Percentiles rank a stretch among this genome's conserved stretches.
Conservation (phyloP, 2,113 vertebrate species). For the Rhinolophus ferrumequinum region DNA sequence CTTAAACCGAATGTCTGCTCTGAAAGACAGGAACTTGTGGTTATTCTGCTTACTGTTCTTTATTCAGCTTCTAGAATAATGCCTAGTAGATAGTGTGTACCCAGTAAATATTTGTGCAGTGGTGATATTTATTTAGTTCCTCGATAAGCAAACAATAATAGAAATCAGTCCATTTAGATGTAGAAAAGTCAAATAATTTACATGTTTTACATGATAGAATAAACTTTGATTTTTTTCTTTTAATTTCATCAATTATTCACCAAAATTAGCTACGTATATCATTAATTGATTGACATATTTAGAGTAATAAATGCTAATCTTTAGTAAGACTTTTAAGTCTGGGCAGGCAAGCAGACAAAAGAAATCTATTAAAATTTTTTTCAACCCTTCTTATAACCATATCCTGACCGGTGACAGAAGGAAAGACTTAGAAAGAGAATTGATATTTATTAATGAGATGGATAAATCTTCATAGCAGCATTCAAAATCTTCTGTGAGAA, state of each 20-base stretch:
- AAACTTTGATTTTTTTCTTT: conserved; percentile 28
- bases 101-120: background rate
- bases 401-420: background rate
- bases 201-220: background rate
- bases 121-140: background rate
- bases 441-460: background rate
- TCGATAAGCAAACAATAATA: background rate
- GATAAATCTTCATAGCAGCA: background rate
- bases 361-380: background rate
- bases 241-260: background rate
- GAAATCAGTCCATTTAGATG: background rate
- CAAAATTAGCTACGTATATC: background rate
- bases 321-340: background rate
- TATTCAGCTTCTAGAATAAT: background rate
- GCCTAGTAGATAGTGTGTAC: background rate
- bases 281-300: background rate
- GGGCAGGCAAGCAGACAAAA: background rate
- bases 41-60: background rate
- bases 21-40: background rate
- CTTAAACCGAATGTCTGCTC: background rate
- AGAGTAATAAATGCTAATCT: background rate
- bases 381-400: background rate
- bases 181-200: background rate
- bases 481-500: background rate
- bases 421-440: background rate